Percentiles rank a stretch among this genome's conserved stretches.
phyloP scores from a whole-genome alignment of 2,113 vertebrate species.

The Mustela lutreola region DNA sequence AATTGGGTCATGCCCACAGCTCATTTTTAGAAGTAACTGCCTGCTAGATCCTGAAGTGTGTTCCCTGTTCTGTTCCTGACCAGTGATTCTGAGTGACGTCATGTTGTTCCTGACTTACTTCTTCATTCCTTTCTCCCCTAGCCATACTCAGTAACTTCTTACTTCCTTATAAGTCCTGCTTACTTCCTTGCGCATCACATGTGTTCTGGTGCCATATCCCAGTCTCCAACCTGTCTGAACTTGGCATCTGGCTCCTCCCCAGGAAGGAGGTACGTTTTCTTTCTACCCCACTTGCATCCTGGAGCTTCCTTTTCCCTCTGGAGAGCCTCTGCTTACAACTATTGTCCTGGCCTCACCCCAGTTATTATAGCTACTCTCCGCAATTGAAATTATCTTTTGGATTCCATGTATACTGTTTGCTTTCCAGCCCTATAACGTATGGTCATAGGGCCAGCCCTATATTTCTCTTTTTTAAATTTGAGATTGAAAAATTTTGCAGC shows the following conservation, averaged over 20 bases:
- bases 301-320: neutral
- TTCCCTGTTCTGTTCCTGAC: neutral
- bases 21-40: constrained; percentile 46
- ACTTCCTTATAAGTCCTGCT: neutral
- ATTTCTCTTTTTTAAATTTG: constrained; percentile 28
- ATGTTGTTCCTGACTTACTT: constrained; percentile 17
- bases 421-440: constrained; percentile 10
- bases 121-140: neutral
- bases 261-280: neutral
- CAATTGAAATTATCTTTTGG: constrained; percentile 9
- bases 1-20: constrained; percentile 14
- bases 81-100: neutral
- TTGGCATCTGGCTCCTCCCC: neutral
- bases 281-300: neutral
- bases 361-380: neutral
- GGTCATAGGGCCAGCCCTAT: neutral
- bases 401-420: constrained; percentile 4
- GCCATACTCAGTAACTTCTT: neutral
- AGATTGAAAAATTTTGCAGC: constrained; percentile 48
- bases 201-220: neutral
- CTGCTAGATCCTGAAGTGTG: constrained; percentile 28
- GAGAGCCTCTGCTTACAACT: neutral
- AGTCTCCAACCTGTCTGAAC: neutral
- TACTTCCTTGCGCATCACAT: neutral
- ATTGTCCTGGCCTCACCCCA: neutral